Base-by-base conservation (phyloP, 2,113 vertebrate genomes). In the Puntigrus tetrazona region DNA sequence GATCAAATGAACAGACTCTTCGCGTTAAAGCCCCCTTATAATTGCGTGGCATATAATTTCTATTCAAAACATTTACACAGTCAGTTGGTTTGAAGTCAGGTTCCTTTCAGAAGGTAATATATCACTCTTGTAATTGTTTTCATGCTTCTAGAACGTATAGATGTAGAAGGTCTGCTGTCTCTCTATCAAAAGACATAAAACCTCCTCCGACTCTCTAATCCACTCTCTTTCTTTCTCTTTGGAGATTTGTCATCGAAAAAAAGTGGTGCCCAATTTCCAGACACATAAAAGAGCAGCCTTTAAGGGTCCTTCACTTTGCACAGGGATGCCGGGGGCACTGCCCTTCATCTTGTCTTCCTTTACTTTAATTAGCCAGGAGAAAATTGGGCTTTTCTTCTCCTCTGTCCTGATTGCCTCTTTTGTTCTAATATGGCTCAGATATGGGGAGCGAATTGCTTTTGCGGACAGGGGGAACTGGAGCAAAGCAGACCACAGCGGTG, bases 291-390 rank as follows among this genome's bases (percentile, higher is more conserved):
- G 82, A 45, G 29, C 31, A 78, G 72, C 36, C 65, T 81, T 84
- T 74, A 83, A 86, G 82, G 82, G 75, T 86, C 86, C 85, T 84
- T 79, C 77, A 77, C 47, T 73, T 72, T 76, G 77, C 81, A 78
- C 65, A 76, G 77, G 31, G 41, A 77, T 78, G 50, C 84, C 57
- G 3, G 55, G 76, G 76, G 77, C 75, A 36, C 82, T 73, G 84
- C 70, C 87, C 87, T 88, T 86, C 87, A 86, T 88, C 87, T 88
- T 80, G 84, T 81, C 85, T 85, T 81, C 59, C 77, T 77, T 83
- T 77, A 83, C 76, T 89, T 82, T 82, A 85, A 88, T 88, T 57
- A 57, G 52, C 52, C 52, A 57, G 52, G 52, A 57, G 52, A 57
- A n/a, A n/a, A 57, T 57, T 57, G 52, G 22, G 52, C 52, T 57